Conservation (phyloP, 2,888 invertebrate species). For the Merodon equestris region DNA sequence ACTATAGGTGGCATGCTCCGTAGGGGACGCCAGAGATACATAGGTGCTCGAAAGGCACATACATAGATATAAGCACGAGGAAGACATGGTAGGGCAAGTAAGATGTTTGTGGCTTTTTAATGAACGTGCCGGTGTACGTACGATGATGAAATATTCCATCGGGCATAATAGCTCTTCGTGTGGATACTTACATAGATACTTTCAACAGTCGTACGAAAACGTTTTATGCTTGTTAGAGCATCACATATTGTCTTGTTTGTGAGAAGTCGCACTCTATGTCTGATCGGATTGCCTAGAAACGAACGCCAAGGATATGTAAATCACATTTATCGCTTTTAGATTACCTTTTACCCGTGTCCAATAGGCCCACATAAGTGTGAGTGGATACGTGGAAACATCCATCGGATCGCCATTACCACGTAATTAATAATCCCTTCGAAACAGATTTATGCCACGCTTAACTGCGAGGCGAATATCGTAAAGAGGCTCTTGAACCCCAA, state of each 20-base stretch:
- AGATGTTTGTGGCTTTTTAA: constrained; percentile 54
- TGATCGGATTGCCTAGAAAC: too few species aligned
- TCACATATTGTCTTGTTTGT: too few species aligned
- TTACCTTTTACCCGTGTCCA: too few species aligned
- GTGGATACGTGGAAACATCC: too few species aligned
- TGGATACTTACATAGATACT: not conserved
- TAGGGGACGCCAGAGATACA: constrained; percentile 14
- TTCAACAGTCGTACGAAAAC: too few species aligned
- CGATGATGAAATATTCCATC: constrained; percentile 24
- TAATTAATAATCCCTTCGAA: constrained; percentile 17
- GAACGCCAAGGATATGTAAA: too few species aligned
- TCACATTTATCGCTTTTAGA: too few species aligned
- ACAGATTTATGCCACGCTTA: constrained; percentile 20
- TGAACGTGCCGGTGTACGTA: constrained; percentile 43
- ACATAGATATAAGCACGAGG: constrained; percentile 4
- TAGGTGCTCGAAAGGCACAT: not conserved
- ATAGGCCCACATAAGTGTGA: too few species aligned
- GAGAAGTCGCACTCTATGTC: too few species aligned
- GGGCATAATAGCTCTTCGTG: constrained; percentile 33
- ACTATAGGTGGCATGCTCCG: constrained; percentile 1
- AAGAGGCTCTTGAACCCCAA: constrained; percentile 21
- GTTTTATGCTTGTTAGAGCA: too few species aligned
- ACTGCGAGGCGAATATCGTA: not conserved
- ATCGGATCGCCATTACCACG: not conserved
- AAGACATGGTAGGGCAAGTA: constrained; percentile 26